Evolutionary conservation across 2,113 vertebrate genomes (phyloP), one percentile per base, ranked within the genome.

Genomic region (Brachyhypopomus occidentalis): DNA sequence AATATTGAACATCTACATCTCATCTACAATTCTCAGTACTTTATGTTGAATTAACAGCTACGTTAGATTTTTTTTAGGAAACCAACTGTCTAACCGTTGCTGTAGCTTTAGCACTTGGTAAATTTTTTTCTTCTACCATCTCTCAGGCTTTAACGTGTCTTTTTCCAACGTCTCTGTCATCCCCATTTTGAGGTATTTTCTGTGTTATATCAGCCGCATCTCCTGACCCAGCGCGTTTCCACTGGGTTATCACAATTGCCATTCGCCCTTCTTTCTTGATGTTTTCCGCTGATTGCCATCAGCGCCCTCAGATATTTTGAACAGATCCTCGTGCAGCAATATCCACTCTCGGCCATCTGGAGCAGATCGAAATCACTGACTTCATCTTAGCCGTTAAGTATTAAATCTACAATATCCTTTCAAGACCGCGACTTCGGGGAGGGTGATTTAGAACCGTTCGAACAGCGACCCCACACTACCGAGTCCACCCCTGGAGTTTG

Each of bases 311-410:
- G 66, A 95, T 94, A 93, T 93, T 94, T 92, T 11, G 45, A 52
- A 14, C 9, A 52, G 45, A 52, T 52, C 45, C 45, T 52, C 45
- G 45, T 52, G 45, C 45, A 52, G 93, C 88, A 94, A 94, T 93
- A 92, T 94, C 93, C 94, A 93, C 94, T 95, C 93, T 52, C 45
- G 45, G 92, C 94, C 95, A 95, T 96, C 95, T 96, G 96, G 94
- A 95, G 94, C 93, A 94, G 94, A 96, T 96, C 95, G 93, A 82
- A 94, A 96, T 95, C 94, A 87, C 91, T 92, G 93, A 92, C 93
- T 95, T 94, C 93, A 92, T 93, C 89, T 93, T 87, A 93, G 92
- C 90, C 89, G 93, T 93, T 91, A 93, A 90, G 87, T 92, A 92
- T 92, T 93, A 92, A 92, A 93, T 93, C 92, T 89, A 90, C 91